Base-by-base conservation (phyloP, 1,140 invertebrate genomes). In the Brachystomella parvula region DNA sequence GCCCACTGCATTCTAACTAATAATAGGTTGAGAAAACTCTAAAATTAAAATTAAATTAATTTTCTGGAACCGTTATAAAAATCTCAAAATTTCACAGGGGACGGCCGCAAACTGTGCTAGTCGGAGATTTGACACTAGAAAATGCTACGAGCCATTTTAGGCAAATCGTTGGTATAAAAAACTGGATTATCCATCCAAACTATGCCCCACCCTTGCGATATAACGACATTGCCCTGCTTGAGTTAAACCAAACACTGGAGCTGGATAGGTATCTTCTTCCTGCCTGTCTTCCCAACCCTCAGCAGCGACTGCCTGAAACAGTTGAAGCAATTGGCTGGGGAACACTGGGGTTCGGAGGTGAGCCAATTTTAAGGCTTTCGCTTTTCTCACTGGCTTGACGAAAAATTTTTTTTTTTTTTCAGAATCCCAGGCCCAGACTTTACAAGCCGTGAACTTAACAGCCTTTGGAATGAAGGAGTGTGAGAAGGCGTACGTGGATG, bases 1-100 rank as follows among this genome's bases (percentile, higher is more conserved):
- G 78, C 79, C 29, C 76, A 83, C 72, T 81, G 82, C 39, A 33
- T 70, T 2, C 47, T 26, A 12, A 32, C 60, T 3, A 21, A 44
- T 17, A 35, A 47, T 31, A 47, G 47, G 49, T 53, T 33, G 60
- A 62, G 21, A 28, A 53, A 12, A 59, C 9, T 44, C n/a, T 9
- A n/a, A 24, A 53, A 53, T 53, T 44, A 39, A n/a, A 2, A n/a
- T 39, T 33, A 24, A 49, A 59, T 61, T 47, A 65, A 31, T 2
- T 19, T 61, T 3, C 17, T 26, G 19, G 28, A 29, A 61, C 30
- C 57, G 39, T 64, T 24, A 60, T n/a, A 49, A 61, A 30, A 63
- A 24, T 12, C n/a, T 28, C n/a, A 63, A 21, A 32, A 32, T 17
- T 32, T 29, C 65, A 32, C 21, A 72, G 68, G 26, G 71, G 71